A percentile compares a stretch with the other conserved stretches of the same genome.
These are phyloP conservation scores for Amphibalanus amphitrite DNA, from an alignment of 1,140 invertebrate species.

Conservation along the genomic window DNA sequence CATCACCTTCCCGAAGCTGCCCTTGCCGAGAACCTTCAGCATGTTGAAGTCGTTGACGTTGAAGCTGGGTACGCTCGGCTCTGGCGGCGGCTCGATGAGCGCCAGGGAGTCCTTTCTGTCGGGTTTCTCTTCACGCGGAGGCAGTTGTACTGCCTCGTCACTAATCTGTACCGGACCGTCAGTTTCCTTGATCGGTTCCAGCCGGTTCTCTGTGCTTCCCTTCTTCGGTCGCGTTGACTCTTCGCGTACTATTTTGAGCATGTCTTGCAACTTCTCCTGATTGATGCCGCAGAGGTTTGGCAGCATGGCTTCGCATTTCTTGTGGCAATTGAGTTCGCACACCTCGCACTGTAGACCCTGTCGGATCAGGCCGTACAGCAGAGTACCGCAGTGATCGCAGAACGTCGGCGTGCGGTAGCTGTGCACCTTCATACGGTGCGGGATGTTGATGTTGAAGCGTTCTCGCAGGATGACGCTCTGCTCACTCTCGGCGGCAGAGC, in stretches of 20 bases:
- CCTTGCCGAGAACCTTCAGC: conserved; percentile 86
- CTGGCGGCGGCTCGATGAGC: background rate
- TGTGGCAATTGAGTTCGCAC: conserved; percentile 88
- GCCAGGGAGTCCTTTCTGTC: too few relatives aligned
- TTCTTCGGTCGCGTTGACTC: too few relatives aligned
- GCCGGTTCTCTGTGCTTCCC: too few relatives aligned
- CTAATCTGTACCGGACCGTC: too few relatives aligned
- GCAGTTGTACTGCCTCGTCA: background rate
- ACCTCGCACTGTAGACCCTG: conserved; percentile 95
- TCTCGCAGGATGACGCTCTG: conserved; percentile 81
- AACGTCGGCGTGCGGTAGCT: conserved; percentile 96
- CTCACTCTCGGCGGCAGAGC: conserved; percentile 75
- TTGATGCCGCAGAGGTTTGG: conserved; percentile 95
- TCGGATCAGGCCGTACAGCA: conserved; percentile 84
- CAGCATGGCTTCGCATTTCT: conserved; percentile 92
- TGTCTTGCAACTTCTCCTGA: conserved; percentile 91
- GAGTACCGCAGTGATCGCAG: conserved; percentile 92
- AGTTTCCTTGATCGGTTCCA: too few relatives aligned
- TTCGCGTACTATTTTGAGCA: conserved; percentile 36
- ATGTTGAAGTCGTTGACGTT: conserved; percentile 80
- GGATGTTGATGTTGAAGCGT: conserved; percentile 92
- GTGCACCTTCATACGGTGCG: conserved; percentile 77
- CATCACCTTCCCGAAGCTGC: conserved; percentile 91
- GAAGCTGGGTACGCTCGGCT: conserved; percentile 39
- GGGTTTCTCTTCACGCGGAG: background rate